Evolutionary conservation across 2,797 vertebrate species (phyloP), one percentile per base, ranked within the genome.

Genomic region (Telmatherina bonti): DNA sequence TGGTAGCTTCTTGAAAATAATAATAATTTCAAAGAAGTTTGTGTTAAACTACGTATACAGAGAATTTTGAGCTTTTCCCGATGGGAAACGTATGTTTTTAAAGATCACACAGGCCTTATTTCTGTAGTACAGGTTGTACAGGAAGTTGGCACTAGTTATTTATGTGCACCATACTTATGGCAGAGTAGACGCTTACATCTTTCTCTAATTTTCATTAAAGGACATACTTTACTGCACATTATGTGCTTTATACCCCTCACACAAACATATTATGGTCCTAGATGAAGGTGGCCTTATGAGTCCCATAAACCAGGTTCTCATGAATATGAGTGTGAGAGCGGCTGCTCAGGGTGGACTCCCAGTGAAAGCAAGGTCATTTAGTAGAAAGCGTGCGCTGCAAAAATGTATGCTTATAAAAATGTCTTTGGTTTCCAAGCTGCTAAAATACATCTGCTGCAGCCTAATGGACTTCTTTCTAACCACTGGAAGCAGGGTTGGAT

Each of bases 201-300:
- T 90, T 89, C 89, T 92, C 84, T 90, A 93, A 93, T 94, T 94
- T 95, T 97, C 95, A 96, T 97, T 96, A 97, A 95, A 96, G 94
- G 93, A 94, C 93, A 95, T 93, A 93, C 96, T 97, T 98, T 96
- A 97, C 95, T 94, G 95, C 91, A 89, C 95, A 95, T 96, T 95
- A 96, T 93, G 96, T 94, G 95, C 95, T 96, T 97, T 95, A 95
- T 95, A 93, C 91, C 94, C 95, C 95, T 95, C 95, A 95, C 94
- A 95, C 94, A 96, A 96, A 96, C 95, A 95, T 95, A 96, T 96
- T 95, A 95, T 88, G 94, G 89, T 94, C 91, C 93, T 93, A 91
- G 88, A 92, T 94, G 94, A 95, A 95, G 93, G 94, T 96, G 94
- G 96, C 95, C 95, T 96, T 96, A 94, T 90, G 94, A 96, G 96